Base-by-base conservation (phyloP, 2,888 invertebrate species). In the Tricholauxania praeusta region DNA sequence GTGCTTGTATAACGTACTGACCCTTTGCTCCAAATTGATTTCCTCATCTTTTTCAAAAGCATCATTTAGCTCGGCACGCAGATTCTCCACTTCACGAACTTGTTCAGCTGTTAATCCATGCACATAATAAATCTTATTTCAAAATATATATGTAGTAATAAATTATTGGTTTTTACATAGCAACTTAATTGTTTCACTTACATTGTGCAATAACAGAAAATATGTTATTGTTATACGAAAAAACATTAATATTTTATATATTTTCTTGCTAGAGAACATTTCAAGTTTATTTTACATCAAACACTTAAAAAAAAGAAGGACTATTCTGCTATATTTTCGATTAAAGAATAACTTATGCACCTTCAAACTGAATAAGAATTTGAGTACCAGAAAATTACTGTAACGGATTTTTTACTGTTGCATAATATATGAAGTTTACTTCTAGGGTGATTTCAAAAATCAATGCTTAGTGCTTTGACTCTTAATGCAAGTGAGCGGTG, bases 61-160 rank as follows among this genome's bases (percentile, higher is more conserved):
- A 10, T 74, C 72, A 19, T 75, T 79, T 14, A 87, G 75, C 73
- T 86, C 82, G 15, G 78, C 75, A n/a, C 85, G 83, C 48, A 87
- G 72, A 64, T 77, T 80, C 15, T 78, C 77, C 10, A 83, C 79
- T 75, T 86, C 86, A 1, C 78, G 76, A 1, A 79, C 74, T 52
- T 79, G 75, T 12, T 64, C 72, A 12, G 67, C 75, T 19, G 57
- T 73, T 5, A 73, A 22, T 12, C 19, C 12, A 17, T 2, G 39
- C 10, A n/a, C 53, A 28, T 52, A 17, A 39, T 14, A 6, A 12
- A 5, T 39, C 64, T 15, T 28, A 12, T 12, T 59, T 59, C 1
- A 15, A 59, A 17, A 15, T 15, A 10, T 15, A 15, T 15, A 10
- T 15, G 12, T 12, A 22, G 1, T 28, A n/a, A 28, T 59, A 22